phyloP scores from a whole-genome alignment of 2,888 invertebrate genomes.

The Plagodis pulveraria region DNA sequence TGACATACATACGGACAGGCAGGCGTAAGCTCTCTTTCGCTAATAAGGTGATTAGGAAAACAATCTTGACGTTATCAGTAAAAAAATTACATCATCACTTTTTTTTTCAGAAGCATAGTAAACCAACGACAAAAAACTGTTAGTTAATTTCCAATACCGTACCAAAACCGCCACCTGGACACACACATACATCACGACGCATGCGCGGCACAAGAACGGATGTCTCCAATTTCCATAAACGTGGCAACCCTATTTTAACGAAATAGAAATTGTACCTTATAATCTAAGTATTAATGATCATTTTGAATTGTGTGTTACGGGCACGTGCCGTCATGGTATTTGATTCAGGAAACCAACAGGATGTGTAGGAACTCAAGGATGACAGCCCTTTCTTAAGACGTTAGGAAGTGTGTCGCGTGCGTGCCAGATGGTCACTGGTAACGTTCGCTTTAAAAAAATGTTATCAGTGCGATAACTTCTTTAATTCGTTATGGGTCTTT shows the following conservation, averaged over 20 bases:
- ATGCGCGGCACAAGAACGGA: slow-evolving; percentile 78
- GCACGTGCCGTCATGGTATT: slow-evolving; percentile 65
- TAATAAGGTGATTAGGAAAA: too few relatives aligned
- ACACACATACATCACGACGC: slow-evolving; percentile 62
- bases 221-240: slow-evolving; percentile 70
- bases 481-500: too few relatives aligned
- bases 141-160: background rate
- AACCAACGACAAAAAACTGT: too few relatives aligned
- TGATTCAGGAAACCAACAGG: slow-evolving; percentile 65
- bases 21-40: too few relatives aligned
- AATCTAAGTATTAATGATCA: slow-evolving; percentile 14
- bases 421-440: slow-evolving; percentile 30
- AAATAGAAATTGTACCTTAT: slow-evolving; percentile 36
- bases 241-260: slow-evolving; percentile 35
- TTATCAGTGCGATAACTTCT: background rate
- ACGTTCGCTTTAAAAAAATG: slow-evolving; percentile 19
- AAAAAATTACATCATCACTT: too few relatives aligned
- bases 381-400: slow-evolving; percentile 63
- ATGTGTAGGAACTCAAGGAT: slow-evolving; percentile 68
- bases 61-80: too few relatives aligned
- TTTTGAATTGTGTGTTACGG: slow-evolving; percentile 28
- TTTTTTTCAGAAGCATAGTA: background rate
- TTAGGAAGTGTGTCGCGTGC: slow-evolving; percentile 37
- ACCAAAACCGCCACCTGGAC: slow-evolving; percentile 52
- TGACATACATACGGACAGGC: too few relatives aligned